Conservation (phyloP, 2,888 invertebrate species). For the Cartodere bifasciata region DNA sequence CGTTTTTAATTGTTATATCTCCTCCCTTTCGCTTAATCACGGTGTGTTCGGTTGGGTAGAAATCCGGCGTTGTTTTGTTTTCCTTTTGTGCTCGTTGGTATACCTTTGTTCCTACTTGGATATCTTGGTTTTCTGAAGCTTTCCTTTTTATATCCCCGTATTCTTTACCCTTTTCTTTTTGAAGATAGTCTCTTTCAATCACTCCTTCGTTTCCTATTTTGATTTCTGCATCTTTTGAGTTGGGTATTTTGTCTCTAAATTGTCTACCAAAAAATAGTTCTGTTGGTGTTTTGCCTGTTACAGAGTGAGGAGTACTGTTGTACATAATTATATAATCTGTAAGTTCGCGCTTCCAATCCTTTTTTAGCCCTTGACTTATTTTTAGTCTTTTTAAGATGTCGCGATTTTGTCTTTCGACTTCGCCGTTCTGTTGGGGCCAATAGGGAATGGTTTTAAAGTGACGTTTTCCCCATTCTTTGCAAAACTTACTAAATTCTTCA, state of each 20-base stretch:
- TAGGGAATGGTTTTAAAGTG: slow-evolving; percentile 11
- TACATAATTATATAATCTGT: slow-evolving; percentile 16
- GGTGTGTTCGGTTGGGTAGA: background rate
- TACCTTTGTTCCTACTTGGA: slow-evolving; percentile 1
- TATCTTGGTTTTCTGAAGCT: slow-evolving; percentile 1
- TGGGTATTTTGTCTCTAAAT: slow-evolving; percentile 17
- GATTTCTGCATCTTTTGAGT: slow-evolving; percentile 7
- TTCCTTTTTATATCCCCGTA: slow-evolving; percentile 2
- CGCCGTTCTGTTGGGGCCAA: slow-evolving; percentile 20
- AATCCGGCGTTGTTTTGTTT: slow-evolving; percentile 3
- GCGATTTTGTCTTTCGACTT: slow-evolving; percentile 17
- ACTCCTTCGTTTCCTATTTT: no score
- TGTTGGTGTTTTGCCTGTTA: slow-evolving; percentile 18
- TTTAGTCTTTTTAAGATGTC: slow-evolving; percentile 13
- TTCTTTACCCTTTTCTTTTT: slow-evolving; percentile 4
- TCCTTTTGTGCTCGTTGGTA: slow-evolving; percentile 4
- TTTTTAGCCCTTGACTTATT: slow-evolving; percentile 9
- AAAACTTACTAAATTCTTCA: slow-evolving; percentile 14
- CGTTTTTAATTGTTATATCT: slow-evolving; percentile 2
- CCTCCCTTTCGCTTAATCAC: background rate
- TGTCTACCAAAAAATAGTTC: slow-evolving; percentile 16
- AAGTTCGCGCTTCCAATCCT: slow-evolving; percentile 16
- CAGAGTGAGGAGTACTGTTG: slow-evolving; percentile 19
- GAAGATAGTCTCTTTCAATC: slow-evolving; percentile 5
- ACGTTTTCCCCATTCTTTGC: slow-evolving; percentile 9